These are phyloP conservation scores for Drosophila histrio DNA, from an alignment of 2,888 invertebrate genomes.

Conservation along the genomic window DNA sequence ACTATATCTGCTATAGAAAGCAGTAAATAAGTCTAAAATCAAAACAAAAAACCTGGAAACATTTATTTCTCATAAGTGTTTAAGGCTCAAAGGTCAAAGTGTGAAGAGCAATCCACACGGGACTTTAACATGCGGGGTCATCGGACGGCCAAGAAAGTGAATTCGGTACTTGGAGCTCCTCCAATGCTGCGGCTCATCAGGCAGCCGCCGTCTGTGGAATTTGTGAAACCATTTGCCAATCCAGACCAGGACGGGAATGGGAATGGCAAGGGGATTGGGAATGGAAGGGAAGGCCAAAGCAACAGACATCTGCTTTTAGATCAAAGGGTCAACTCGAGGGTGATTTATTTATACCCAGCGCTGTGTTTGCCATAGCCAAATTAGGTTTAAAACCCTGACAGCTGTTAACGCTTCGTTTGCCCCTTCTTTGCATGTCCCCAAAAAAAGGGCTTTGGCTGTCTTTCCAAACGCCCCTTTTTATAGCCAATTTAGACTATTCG, in stretches of 20 bases:
- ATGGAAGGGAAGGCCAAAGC: not conserved
- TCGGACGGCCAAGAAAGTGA: constrained; percentile 11
- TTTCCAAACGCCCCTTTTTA: constrained; percentile 10
- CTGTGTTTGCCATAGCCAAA: constrained; percentile 48
- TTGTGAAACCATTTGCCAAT: constrained; percentile 32
- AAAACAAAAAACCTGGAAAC: constrained; percentile 23
- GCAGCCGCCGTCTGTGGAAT: constrained; percentile 46
- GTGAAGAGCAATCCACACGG: constrained; percentile 19
- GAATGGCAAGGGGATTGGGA: not conserved
- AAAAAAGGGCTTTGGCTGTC: constrained; percentile 24
- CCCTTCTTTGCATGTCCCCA: constrained; percentile 4
- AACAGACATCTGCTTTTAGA: constrained; percentile 63
- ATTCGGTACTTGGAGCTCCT: constrained; percentile 7
- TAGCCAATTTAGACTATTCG: constrained; percentile 28
- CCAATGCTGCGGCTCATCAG: constrained; percentile 47
- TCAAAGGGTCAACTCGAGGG: constrained; percentile 67
- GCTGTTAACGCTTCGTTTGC: constrained; percentile 60
- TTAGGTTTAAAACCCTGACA: constrained; percentile 57
- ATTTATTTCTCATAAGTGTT: constrained; percentile 53
- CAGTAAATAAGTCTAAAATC: not conserved
- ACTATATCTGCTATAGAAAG: not conserved
- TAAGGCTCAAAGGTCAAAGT: constrained; percentile 46
- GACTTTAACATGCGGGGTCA: constrained; percentile 20
- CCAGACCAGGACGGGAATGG: not conserved
- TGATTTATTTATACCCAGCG: constrained; percentile 59